Evolutionary conservation across 1,140 invertebrate genomes (phyloP).

Genomic region (Platyscapa corneri): DNA sequence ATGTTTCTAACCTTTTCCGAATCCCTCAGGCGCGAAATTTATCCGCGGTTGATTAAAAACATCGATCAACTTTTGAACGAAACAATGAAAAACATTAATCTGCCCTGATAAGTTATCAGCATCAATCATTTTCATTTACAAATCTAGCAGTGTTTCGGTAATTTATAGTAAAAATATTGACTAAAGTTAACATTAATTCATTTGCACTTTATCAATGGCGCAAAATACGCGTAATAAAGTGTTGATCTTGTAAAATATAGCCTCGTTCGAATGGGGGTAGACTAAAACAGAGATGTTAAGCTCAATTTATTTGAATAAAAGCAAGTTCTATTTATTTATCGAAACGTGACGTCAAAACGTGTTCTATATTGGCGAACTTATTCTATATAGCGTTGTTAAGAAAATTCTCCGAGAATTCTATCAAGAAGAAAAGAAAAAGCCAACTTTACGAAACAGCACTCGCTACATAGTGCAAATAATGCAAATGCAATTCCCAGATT

Average conservation of each 20-base stretch:
- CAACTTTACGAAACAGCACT: neutral
- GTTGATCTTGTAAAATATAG: neutral
- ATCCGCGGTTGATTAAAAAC: too few species aligned
- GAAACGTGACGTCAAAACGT: slow-evolving; percentile 2
- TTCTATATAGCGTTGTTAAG: neutral
- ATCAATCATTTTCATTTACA: neutral
- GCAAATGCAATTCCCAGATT: neutral
- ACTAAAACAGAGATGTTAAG: slow-evolving; percentile 6
- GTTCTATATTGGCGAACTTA: neutral
- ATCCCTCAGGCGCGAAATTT: too few species aligned
- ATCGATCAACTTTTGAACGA: too few species aligned
- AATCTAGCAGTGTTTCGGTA: neutral
- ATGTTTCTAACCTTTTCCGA: too few species aligned
- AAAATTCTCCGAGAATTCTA: neutral
- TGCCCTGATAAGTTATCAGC: too few species aligned
- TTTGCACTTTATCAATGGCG: neutral
- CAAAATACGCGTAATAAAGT: neutral
- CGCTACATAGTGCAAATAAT: neutral
- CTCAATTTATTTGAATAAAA: slow-evolving; percentile 19
- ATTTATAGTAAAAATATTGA: neutral
- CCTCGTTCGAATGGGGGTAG: neutral
- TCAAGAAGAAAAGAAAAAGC: too few species aligned
- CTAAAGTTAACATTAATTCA: neutral
- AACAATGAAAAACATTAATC: too few species aligned
- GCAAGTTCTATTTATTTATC: slow-evolving; percentile 15